Base-by-base conservation (phyloP, 1,140 invertebrate species). In the Hylyphantes graminicola region DNA sequence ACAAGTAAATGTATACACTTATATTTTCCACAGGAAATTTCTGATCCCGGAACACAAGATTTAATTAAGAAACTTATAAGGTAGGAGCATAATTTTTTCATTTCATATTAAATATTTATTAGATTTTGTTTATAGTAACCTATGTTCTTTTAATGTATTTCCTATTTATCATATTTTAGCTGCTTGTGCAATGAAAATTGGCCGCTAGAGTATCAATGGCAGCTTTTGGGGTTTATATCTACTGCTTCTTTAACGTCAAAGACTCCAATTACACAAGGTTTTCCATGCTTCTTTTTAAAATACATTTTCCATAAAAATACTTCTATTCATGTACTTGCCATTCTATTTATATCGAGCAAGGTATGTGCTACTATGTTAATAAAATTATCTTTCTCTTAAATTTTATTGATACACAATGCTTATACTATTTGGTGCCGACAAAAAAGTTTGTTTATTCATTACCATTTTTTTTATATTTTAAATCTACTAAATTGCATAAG, bases 181-280 rank as follows among this genome's bases (percentile, higher is more conserved):
- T 51, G 57, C 48, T 64, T 83, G 5, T 83, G 59, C 48, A 74
- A 81, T 81, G 80, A 57, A 65, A 83, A 57, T 74, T 83, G 80
- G 80, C 70, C 80, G n/a, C 9, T 65, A 21, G 61, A 75, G 0
- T 55, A 59, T 65, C 70, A 64, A 35, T 74, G 70, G 19, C 48
- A 65, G 7, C 51, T 75, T 6, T 83, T 75, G 10, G 19, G 51
- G 11, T 75, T 83, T 75, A 10, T 83, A 4, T 74, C 70, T 12
- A 67, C 67, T 11, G 67, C 35, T 63, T 53, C 35, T 8, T 19
- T 59, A 8, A 61, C 68, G 19, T 6, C 57, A 64, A 73, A 81
- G 15, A 54, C 53, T 70, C 77, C 77, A 35, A 21, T 80, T 17
- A 80, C 55, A 1, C 77, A 80, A 80, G 77, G 77, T 80, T 61